Evolutionary conservation across 2,113 vertebrate species (phyloP), one percentile per base, ranked within the genome.

Genomic region (Tylochromis polylepis): DNA sequence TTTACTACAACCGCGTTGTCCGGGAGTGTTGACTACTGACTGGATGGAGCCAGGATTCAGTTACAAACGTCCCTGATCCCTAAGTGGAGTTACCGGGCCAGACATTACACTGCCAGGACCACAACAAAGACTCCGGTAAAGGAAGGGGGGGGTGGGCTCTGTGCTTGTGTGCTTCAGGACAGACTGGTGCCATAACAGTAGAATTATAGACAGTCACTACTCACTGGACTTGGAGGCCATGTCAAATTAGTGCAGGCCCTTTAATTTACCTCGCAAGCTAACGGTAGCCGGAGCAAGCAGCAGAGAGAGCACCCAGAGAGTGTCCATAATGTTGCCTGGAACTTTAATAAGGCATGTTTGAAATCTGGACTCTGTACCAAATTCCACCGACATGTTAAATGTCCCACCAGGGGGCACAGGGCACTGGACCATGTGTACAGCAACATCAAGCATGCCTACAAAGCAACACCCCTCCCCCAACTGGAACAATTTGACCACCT

Each of bases 1-100:
- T 31, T 31, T 31, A 31, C 31, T 31, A 31, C 31, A 31, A 31
- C 31, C 5, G 31, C 5, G 31, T 31, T 31, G 31, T 31, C 31
- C 5, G 6, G 5, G 31, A 31, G 31, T 5, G 31, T 29, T 29
- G 29, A 29, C 29, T 4, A 29, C 29, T 3, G 4, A 29, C 4
- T 29, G 29, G 29, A 29, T 31, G 31, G 31, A 31, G 31, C 31
- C 31, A 31, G 31, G 31, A 31, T 31, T 31, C 31, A 31, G 31
- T 31, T 6, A 31, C 31, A 31, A 59, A 29, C 57, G 10, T 59
- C 57, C 57, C 57, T 59, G 27, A 59, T 59, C 0, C 57, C 57
- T 29, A 24, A 2, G 14, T 5, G 57, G 57, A 29, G 57, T 59
- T 59, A 29, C 57, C 57, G 0, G 14, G 0, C 0, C 57, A 59